Percentiles rank a stretch among this genome's conserved stretches.
These are phyloP conservation scores for Trogon surrucura DNA, from an alignment of 2,113 vertebrate genomes.

Conservation along the genomic window DNA sequence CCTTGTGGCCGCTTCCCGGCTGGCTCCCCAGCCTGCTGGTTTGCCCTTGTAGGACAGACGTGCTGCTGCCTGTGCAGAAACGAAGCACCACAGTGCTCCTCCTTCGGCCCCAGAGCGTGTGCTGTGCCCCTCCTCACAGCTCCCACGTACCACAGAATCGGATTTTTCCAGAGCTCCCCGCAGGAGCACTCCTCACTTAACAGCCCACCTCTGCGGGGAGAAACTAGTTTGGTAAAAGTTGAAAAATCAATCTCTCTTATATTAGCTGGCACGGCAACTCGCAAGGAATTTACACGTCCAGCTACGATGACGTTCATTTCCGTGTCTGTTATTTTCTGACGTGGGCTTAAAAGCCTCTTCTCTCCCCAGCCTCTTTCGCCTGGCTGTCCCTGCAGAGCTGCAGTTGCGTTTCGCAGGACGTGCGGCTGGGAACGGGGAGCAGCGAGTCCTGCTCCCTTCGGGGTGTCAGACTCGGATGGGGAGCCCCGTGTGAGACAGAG, in stretches of 20 bases:
- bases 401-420: not conserved
- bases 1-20: not conserved
- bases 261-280: not conserved
- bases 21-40: not conserved
- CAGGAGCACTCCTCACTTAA: rapidly evolving
- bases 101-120: not conserved
- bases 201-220: not conserved
- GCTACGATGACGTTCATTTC: not conserved
- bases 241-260: not conserved
- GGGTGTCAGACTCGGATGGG: not conserved
- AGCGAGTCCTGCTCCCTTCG: not conserved
- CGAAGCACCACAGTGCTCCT: rapidly evolving
- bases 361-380: not conserved
- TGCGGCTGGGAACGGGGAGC: not conserved
- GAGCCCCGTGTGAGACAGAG: rapidly evolving
- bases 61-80: not conserved
- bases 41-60: rapidly evolving
- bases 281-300: not conserved
- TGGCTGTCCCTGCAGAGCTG: not conserved
- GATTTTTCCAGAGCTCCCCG: not conserved
- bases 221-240: not conserved
- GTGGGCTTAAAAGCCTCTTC: not conserved
- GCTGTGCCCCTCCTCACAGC: not conserved
- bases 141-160: not conserved
- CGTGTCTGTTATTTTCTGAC: not conserved